Evolutionary conservation across 2,888 invertebrate genomes (phyloP).

Genomic region (Habroteleia sp.): DNA sequence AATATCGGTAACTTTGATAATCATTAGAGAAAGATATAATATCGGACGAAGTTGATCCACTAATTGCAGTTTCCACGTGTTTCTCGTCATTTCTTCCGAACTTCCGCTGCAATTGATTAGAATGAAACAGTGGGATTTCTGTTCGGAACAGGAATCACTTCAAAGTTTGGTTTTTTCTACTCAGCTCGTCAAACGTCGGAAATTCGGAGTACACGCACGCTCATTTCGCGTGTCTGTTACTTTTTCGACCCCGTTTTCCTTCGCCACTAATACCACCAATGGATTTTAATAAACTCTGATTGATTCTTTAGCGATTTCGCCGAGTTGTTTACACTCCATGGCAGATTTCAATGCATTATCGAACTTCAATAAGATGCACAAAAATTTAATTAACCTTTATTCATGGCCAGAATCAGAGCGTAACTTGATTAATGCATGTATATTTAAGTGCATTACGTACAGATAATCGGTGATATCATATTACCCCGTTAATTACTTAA

Average conservation of each 20-base stretch:
- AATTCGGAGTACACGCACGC: slow-evolving; percentile 32
- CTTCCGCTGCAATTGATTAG: slow-evolving; percentile 68
- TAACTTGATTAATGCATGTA: no score
- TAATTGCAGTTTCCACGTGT: slow-evolving; percentile 65
- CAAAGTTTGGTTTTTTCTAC: slow-evolving; percentile 46
- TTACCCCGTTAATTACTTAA: no score
- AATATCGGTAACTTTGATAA: slow-evolving; percentile 49
- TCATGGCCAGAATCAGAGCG: no score
- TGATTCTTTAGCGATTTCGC: slow-evolving; percentile 10
- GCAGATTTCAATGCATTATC: slow-evolving; percentile 4
- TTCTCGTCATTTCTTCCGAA: slow-evolving; percentile 51
- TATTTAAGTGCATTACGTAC: no score
- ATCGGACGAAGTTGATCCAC: slow-evolving; percentile 66
- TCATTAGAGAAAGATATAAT: slow-evolving; percentile 64
- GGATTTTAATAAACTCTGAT: slow-evolving; percentile 25
- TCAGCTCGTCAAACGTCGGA: slow-evolving; percentile 43
- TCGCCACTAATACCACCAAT: slow-evolving; percentile 5
- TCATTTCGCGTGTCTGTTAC: slow-evolving; percentile 11
- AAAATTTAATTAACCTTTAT: no score
- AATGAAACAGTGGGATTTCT: slow-evolving; percentile 62
- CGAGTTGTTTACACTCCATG: neutral
- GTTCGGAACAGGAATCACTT: slow-evolving; percentile 31
- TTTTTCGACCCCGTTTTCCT: neutral
- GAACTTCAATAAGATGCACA: no score
- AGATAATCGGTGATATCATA: no score